phyloP scores from a whole-genome alignment of 2,113 vertebrate genomes.

The Lucifuga dentata region DNA sequence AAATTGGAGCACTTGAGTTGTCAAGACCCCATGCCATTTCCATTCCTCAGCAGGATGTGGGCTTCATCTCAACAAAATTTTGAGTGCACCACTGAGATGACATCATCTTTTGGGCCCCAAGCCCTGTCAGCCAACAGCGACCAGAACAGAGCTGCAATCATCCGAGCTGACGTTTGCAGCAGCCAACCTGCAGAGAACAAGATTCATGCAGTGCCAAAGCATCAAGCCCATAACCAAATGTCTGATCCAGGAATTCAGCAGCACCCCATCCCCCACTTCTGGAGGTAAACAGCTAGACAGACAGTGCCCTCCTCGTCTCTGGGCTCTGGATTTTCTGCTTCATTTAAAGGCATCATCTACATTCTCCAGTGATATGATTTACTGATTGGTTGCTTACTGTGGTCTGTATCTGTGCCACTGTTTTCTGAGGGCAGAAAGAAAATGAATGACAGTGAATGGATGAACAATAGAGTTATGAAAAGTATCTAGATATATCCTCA shows the following conservation, averaged over 20 bases:
- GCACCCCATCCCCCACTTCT: slow-evolving; percentile 15
- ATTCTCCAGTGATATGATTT: slow-evolving; percentile 67
- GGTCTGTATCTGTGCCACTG: slow-evolving; percentile 46
- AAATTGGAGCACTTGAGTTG: slow-evolving; percentile 25
- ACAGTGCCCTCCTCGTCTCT: slow-evolving; percentile 21
- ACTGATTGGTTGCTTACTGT: slow-evolving; percentile 56
- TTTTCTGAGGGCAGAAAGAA: slow-evolving; percentile 8
- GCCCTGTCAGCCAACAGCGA: slow-evolving; percentile 45
- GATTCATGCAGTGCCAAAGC: slow-evolving; percentile 14
- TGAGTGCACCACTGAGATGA: slow-evolving; percentile 44
- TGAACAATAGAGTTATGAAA: slow-evolving; percentile 44
- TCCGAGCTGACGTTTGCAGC: slow-evolving; percentile 35
- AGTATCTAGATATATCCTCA: slow-evolving; percentile 18
- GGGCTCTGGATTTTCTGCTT: slow-evolving; percentile 55
- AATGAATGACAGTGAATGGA: slow-evolving; percentile 25
- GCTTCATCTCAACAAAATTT: slow-evolving; percentile 44
- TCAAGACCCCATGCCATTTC: slow-evolving; percentile 28
- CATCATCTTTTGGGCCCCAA: slow-evolving; percentile 52
- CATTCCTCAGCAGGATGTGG: slow-evolving; percentile 54
- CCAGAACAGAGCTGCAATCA: slow-evolving; percentile 61
- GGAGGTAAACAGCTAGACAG: slow-evolving; percentile 19
- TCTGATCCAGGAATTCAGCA: slow-evolving; percentile 21
- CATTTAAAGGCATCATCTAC: slow-evolving; percentile 59
- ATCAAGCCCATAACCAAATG: slow-evolving; percentile 40
- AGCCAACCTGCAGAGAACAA: slow-evolving; percentile 39